Evolutionary conservation across 1,140 invertebrate species (phyloP).

Genomic region (Pemphigus obesinymphae): DNA sequence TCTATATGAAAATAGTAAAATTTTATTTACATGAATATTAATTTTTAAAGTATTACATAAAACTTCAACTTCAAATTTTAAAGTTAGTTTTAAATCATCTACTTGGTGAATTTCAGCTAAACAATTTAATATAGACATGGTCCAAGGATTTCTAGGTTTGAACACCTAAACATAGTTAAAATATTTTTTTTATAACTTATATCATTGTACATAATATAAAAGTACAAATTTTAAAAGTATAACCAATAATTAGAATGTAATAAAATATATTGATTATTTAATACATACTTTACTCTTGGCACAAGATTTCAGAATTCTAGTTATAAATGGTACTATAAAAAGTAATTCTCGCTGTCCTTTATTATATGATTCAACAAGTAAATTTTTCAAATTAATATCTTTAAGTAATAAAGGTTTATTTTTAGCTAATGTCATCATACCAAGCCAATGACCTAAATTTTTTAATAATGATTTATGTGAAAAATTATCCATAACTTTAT

Average conservation of each 20-base stretch:
- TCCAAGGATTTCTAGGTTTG: slow-evolving; percentile 97
- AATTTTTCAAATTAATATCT: slow-evolving; percentile 90
- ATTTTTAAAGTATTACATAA: slow-evolving; percentile 91
- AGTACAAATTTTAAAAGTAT: not conserved
- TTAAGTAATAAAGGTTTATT: slow-evolving; percentile 87
- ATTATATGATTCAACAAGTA: slow-evolving; percentile 94
- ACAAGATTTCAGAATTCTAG: slow-evolving; percentile 95
- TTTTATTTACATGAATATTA: too few relatives aligned
- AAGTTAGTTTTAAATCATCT: slow-evolving; percentile 86
- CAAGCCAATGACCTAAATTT: slow-evolving; percentile 98
- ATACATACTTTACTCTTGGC: slow-evolving; percentile 74
- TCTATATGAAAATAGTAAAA: too few relatives aligned
- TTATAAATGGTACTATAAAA: slow-evolving; percentile 98
- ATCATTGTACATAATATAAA: not conserved
- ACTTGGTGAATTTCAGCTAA: slow-evolving; percentile 95
- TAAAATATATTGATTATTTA: not conserved
- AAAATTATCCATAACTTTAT: slow-evolving; percentile 97
- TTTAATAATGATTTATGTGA: slow-evolving; percentile 94
- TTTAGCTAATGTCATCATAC: slow-evolving; percentile 90
- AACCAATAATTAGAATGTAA: not conserved
- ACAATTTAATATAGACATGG: slow-evolving; percentile 96
- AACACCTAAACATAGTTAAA: slow-evolving; percentile 62
- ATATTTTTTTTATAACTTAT: not conserved
- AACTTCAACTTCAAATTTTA: slow-evolving; percentile 99
- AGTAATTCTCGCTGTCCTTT: slow-evolving; percentile 95